Evolutionary conservation across 2,113 vertebrate species (phyloP), one percentile per base, ranked within the genome.

Genomic region (Nanorana parkeri): DNA sequence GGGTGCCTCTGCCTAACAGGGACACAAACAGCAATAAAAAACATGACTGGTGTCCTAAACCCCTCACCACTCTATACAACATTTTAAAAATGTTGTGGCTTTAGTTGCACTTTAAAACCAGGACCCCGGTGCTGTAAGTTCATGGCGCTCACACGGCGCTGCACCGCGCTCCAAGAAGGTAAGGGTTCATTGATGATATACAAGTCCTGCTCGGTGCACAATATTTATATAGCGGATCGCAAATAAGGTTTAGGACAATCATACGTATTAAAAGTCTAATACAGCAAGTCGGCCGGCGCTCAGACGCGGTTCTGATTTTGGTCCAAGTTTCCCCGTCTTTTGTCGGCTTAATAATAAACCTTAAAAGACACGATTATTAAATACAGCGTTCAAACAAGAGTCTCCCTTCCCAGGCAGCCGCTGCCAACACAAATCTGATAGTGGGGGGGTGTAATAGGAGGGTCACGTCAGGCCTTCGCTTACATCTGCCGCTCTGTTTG

Each of bases 401-500:
- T 29, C 28, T 5, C 64, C 15, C 26, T 55, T 41, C 64, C 32
- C 21, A 4, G 24, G 19, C 47, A 36, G 54, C 28, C 15, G 47
- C 67, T 69, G 78, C 78, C 58, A 64, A 63, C 58, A 73, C 47
- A 81, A 36, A 73, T 73, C 68, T 65, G 56, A 54, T 41, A 61
- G 32, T 17, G 24, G 36, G 24, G 36, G 68, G 32, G 60, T 28
- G 41, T 72, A 26, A 79, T 64, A 24, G 36, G 67, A 7, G 29
- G 78, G 78, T 80, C 78, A 80, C 68, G 29, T 80, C 67, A 63
- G 78, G 68, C 67, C 64, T 80, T 28, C 29, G 21, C 56, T 47
- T 80, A 72, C 78, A 72, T 61, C 78, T 80, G 78, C 26, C 54
- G 28, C n/a, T 51, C 72, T 61, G 56, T 71, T 26, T 80, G 24